Evolutionary conservation across 2,113 vertebrate species (phyloP), one percentile per base, ranked within the genome.

Genomic region (Macroglossus sobrinus): DNA sequence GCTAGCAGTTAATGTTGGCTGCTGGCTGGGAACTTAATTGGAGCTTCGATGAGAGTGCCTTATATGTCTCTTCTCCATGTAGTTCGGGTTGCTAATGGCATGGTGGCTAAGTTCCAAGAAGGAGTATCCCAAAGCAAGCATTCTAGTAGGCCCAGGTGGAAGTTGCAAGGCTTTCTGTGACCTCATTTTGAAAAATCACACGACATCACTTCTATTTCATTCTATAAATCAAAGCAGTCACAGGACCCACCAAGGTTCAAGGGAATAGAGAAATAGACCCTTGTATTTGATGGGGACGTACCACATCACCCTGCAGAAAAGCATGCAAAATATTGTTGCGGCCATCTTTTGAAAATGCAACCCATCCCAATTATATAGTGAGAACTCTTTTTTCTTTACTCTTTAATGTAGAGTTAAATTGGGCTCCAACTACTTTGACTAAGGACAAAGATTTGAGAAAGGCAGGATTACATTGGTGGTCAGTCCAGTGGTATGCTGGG

Each of bases 321-420:
- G 28, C 35, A 53, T 40, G 30, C 55, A 33, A n/a, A 38, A 45
- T 89, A 57, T 4, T 64, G 33, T 45, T 71, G 45, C 5, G 71
- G 50, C 47, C 55, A 90, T 57, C 50, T 89, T 81, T 91, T 78
- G 35, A 95, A 93, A 93, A 92, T 90, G 18, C 45, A 87, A n/a
- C 9, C 28, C 47, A 30, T 53, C 55, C 15, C 57, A 92, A 79
- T 19, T 92, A 61, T 68, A 16, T 33, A 61, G 30, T 71, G 35
- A 96, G 69, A 71, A 45, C 24, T 84, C 50, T 75, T 69, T 75
- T 92, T 68, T 59, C 69, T 43, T 92, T 81, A 26, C 33, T 90
- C 13, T 55, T 35, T 57, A 74, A 35, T 55, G 21, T 45, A 71
- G 78, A 91, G 66, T 79, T 79, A 88, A 79, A 40, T 45, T 96